Conservation (phyloP, 2,113 vertebrate species). For the Hyaena hyaena region DNA sequence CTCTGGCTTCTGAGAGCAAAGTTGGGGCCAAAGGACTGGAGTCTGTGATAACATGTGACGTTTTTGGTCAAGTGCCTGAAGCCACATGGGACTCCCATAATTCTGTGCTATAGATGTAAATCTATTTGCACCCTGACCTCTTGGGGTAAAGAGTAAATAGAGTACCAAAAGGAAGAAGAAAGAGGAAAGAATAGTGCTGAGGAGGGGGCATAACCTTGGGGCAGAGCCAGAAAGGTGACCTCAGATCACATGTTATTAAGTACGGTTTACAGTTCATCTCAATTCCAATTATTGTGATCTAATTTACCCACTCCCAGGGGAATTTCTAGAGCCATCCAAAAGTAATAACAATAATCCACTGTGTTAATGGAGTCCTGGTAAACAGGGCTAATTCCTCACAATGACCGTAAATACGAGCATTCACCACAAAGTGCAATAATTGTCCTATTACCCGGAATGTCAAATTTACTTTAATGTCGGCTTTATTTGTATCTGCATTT, state of each 20-base stretch:
- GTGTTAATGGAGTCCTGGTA: conserved; percentile 80
- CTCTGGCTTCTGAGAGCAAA: conserved; percentile 10
- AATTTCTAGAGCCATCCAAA: conserved; percentile 79
- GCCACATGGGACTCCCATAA: background rate
- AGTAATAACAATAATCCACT: conserved; percentile 81
- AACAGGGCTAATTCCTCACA: conserved; percentile 78
- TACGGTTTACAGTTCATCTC: conserved; percentile 78
- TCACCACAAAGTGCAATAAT: conserved; percentile 63
- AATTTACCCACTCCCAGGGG: conserved; percentile 74
- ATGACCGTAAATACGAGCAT: conserved; percentile 69
- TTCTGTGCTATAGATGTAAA: background rate
- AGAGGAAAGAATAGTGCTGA: background rate
- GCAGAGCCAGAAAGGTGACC: background rate
- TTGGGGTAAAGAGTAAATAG: conserved; percentile 40
- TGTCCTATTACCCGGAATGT: conserved; percentile 23
- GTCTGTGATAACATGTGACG: background rate
- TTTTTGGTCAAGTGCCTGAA: background rate
- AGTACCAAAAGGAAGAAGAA: background rate
- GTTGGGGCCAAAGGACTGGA: background rate
- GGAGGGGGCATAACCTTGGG: background rate
- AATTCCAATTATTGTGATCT: conserved; percentile 79
- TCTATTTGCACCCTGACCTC: background rate
- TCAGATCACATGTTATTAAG: conserved; percentile 76
- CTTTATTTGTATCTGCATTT: conserved; percentile 13
- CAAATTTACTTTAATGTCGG: conserved; percentile 35